Evolutionary conservation across 1,140 invertebrate species (phyloP), one percentile per base, ranked within the genome.

Genomic region (Hirudo medicinalis): DNA sequence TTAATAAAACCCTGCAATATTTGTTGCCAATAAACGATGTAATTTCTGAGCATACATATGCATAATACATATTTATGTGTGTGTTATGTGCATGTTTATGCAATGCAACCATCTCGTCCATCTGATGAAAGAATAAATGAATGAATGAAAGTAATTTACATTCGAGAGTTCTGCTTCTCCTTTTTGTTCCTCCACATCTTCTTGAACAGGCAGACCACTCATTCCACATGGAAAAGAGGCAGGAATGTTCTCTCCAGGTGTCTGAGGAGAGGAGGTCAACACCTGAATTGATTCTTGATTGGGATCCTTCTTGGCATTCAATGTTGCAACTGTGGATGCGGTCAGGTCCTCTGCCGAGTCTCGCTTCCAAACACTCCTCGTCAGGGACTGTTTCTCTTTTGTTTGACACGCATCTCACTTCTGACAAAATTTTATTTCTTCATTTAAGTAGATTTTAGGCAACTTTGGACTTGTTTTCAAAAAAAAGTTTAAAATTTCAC

Each of bases 141-240:
- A 66, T 72, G 9, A 66, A 69, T 27, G 20, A 53, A 70, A 43
- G 3, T 11, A 49, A 49, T 49, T n/a, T 25, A 72, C 72, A 67
- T 69, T 72, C 72, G 66, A 72, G n/a, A 70, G 67, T 29, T 43
- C 72, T 71, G n/a, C 19, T 66, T 25, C 72, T 55, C 40, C 40
- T 66, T 49, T 54, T 71, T 2, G n/a, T n/a, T 25, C 72, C 72
- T 11, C 55, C 54, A 57, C 72, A 73, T 43, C 72, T 49, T n/a
- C 2, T 43, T 17, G 54, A 55, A 55, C 72, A 73, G 0, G 36
- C 54, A 22, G 40, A 53, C 72, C 72, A 73, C 40, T 71, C 54
- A 25, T 25, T 53, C 72, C 72, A 73, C 13, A 43, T 22, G 60
- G 72, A 73, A 57, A 73, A 73, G 15, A 27, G 36, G 49, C 72